Percentiles rank a stretch among this genome's conserved stretches.
Evolutionary conservation across 1,140 invertebrate genomes (phyloP).

Genomic region (Euwallacea similis): DNA sequence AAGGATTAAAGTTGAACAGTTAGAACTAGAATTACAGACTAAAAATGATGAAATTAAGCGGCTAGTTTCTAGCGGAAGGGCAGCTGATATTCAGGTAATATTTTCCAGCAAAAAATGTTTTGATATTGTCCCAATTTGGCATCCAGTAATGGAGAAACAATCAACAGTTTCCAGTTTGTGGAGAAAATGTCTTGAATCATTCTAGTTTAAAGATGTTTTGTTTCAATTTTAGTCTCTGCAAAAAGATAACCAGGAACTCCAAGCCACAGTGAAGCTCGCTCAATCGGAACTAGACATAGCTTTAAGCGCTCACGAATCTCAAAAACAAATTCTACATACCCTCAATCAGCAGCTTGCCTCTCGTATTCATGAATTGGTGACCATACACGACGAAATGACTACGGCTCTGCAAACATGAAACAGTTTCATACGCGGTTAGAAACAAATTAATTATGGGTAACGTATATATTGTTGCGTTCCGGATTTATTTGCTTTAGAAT

Average conservation of each 20-base stretch:
- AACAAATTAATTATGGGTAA: conserved; percentile 64
- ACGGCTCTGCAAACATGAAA: conserved; percentile 77
- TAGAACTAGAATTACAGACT: conserved; percentile 74
- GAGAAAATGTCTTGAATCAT: no score
- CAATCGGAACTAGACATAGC: conserved; percentile 84
- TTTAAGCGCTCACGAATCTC: conserved; percentile 78
- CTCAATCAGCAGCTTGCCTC: conserved; percentile 80
- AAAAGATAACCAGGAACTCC: conserved; percentile 74
- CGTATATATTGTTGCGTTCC: neutral
- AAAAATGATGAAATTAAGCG: conserved; percentile 79
- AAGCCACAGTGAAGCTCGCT: conserved; percentile 70
- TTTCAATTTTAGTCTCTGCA: conserved; percentile 59
- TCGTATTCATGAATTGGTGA: conserved; percentile 83
- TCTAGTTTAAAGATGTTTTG: neutral
- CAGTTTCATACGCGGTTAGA: conserved; percentile 33
- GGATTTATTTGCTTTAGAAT: neutral
- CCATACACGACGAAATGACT: conserved; percentile 81
- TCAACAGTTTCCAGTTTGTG: neutral
- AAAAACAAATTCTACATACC: conserved; percentile 80
- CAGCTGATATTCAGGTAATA: conserved; percentile 43
- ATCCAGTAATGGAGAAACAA: no score
- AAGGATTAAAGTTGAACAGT: conserved; percentile 71
- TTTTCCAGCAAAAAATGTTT: no score
- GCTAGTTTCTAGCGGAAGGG: conserved; percentile 44
- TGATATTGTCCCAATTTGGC: no score